Conservation (phyloP, 2,797 vertebrate genomes). For the Spea hammondii region DNA sequence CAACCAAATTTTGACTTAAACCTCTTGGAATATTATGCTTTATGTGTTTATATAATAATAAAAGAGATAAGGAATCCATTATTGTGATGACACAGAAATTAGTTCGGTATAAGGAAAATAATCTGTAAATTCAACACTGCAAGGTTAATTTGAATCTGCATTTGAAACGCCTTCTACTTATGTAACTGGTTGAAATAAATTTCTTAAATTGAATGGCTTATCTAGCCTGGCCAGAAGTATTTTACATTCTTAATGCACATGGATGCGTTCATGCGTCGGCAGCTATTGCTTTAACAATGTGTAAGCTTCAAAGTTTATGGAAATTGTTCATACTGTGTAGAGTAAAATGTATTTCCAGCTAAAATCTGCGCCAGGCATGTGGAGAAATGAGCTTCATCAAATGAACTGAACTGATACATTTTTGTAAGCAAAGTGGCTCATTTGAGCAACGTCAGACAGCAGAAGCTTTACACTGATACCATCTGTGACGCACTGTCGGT, state of each 20-base stretch:
- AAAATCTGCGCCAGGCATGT: conserved; percentile 33
- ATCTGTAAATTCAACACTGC: conserved; percentile 55
- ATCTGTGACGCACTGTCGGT: background rate
- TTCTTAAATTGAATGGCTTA: conserved; percentile 68
- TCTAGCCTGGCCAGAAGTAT: conserved; percentile 65
- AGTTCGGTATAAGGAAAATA: conserved; percentile 53
- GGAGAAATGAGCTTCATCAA: conserved; percentile 49
- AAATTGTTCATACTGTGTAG: conserved; percentile 39
- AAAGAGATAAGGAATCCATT: conserved; percentile 57
- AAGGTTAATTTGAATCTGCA: conserved; percentile 64
- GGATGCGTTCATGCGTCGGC: conserved; percentile 19
- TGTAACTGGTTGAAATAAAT: conserved; percentile 51
- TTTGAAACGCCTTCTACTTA: conserved; percentile 64
- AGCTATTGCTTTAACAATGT: background rate
- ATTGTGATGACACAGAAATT: conserved; percentile 57
- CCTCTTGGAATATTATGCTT: background rate
- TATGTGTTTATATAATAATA: conserved; percentile 50
- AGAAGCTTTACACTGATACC: background rate
- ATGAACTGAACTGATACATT: conserved; percentile 35
- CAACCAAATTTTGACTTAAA: conserved; percentile 39
- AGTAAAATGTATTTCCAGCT: conserved; percentile 53
- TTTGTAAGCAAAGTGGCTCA: background rate
- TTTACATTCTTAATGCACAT: conserved; percentile 54
- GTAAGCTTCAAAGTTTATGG: conserved; percentile 40
- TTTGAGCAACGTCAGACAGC: background rate